phyloP scores from a whole-genome alignment of 2,797 vertebrate genomes.

The Lemur catta region DNA sequence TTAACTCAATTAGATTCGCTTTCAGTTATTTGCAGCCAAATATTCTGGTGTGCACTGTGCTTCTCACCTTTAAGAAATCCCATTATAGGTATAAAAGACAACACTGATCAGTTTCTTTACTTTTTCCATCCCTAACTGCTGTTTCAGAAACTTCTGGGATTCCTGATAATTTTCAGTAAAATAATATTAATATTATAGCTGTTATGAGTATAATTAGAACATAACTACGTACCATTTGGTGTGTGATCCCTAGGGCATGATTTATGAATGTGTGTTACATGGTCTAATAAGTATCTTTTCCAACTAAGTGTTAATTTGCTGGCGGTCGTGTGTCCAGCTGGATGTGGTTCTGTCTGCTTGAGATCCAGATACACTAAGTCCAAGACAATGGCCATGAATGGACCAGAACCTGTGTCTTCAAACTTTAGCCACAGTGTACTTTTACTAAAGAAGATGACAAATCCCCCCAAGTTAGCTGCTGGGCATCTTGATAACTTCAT shows the following conservation, averaged over 20 bases:
- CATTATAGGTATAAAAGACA: neutral
- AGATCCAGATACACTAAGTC: neutral
- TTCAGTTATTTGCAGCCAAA: neutral
- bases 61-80: neutral
- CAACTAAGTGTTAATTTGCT: neutral
- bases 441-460: neutral
- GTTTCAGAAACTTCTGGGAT: neutral
- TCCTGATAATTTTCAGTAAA: neutral
- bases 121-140: neutral
- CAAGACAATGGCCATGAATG: neutral
- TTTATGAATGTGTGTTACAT: neutral
- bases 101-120: neutral
- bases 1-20: neutral
- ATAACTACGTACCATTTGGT: neutral
- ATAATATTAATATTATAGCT: neutral
- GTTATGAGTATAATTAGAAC: neutral
- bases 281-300: neutral
- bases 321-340: accelerated
- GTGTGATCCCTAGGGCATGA: neutral
- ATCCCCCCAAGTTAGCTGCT: neutral
- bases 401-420: neutral
- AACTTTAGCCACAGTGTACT: neutral
- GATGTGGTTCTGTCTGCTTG: neutral
- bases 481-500: neutral
- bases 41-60: neutral